Percentiles rank a stretch among this genome's conserved stretches.
phyloP scores from a whole-genome alignment of 1,140 invertebrate genomes.

The Diprion similis region DNA sequence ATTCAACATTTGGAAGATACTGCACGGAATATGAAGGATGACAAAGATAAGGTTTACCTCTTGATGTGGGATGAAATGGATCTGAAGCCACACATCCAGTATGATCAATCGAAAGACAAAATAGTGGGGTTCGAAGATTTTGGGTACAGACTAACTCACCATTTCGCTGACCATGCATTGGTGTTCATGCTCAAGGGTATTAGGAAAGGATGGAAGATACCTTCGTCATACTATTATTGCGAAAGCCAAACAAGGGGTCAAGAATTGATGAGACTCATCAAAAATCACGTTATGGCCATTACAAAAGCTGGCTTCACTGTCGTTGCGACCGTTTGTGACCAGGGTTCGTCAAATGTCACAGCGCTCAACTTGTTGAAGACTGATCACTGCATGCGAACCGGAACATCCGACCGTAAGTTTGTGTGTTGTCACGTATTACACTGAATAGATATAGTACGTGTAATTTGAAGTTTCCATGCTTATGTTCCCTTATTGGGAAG shows the following conservation, averaged over 20 bases:
- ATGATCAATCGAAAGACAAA: conserved; percentile 29
- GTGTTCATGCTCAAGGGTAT: conserved; percentile 25
- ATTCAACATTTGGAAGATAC: conserved; percentile 22
- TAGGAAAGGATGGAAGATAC: conserved; percentile 17
- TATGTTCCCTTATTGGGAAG: neutral
- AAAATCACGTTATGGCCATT: conserved; percentile 30
- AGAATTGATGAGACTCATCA: conserved; percentile 13
- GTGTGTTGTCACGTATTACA: no score
- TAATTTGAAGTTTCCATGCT: neutral
- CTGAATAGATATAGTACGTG: no score
- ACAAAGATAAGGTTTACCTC: conserved; percentile 30
- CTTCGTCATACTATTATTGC: conserved; percentile 12
- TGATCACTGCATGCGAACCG: neutral
- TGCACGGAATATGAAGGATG: conserved; percentile 15
- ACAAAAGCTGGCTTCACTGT: conserved; percentile 17
- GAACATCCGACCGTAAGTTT: neutral
- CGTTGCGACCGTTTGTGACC: conserved; percentile 24
- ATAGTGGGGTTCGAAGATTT: conserved; percentile 34
- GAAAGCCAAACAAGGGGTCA: conserved; percentile 1
- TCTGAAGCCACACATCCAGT: conserved; percentile 33
- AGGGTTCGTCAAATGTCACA: conserved; percentile 24
- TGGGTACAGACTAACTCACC: conserved; percentile 24
- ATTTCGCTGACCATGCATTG: conserved; percentile 18
- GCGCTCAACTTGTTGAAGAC: conserved; percentile 21
- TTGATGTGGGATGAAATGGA: conserved; percentile 40